These are phyloP conservation scores for Melipona bicolor DNA, from an alignment of 2,888 invertebrate genomes.

Conservation along the genomic window DNA sequence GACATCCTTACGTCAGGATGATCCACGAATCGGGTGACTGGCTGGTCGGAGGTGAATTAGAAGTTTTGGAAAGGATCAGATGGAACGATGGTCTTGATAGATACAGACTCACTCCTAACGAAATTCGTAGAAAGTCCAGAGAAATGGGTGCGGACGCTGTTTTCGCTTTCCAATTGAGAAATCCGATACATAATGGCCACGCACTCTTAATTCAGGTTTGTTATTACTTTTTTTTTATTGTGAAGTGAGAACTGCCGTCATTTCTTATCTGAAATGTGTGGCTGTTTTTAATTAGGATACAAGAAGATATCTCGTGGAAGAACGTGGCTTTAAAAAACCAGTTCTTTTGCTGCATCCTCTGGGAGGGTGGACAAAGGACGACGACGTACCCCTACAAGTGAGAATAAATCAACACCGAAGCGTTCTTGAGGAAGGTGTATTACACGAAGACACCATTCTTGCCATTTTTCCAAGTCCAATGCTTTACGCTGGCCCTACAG, in stretches of 20 bases:
- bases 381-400: conserved; percentile 96
- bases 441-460: conserved; percentile 94
- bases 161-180: conserved; percentile 97
- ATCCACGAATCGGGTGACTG: conserved; percentile 96
- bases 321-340: conserved; percentile 95
- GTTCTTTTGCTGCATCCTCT: conserved; percentile 97
- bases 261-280: too few relatives aligned
- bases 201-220: conserved; percentile 94
- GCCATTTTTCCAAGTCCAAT: conserved; percentile 99
- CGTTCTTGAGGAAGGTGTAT: conserved; percentile 92
- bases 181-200: conserved; percentile 99
- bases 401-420: conserved; percentile 96
- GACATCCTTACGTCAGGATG: conserved; percentile 97
- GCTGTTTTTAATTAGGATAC: conserved; percentile 87
- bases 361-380: conserved; percentile 98
- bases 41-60: conserved; percentile 96
- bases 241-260: background rate
- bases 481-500: conserved; percentile 99
- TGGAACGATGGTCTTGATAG: conserved; percentile 98
- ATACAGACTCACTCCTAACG: conserved; percentile 96
- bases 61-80: conserved; percentile 93
- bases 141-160: conserved; percentile 96
- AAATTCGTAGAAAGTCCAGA: conserved; percentile 91
- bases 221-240: background rate
- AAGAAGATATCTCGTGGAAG: conserved; percentile 89